Base-by-base conservation (phyloP, 2,888 invertebrate genomes). In the Chydorus sphaericus region DNA sequence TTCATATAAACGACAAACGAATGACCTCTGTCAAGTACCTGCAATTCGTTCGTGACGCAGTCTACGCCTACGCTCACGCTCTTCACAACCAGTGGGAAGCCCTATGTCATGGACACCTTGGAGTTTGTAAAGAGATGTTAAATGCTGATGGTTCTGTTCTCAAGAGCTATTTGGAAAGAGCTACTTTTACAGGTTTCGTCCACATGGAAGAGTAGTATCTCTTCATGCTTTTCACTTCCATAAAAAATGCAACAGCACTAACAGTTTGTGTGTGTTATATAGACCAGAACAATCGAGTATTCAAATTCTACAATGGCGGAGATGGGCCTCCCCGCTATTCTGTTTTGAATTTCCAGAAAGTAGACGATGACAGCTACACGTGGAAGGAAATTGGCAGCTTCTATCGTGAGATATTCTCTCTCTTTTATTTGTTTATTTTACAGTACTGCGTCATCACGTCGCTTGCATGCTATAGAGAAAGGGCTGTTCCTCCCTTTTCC, bases 261-360 rank as follows among this genome's bases (percentile, higher is more conserved):
- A 44, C 16, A 6, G 11, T 30, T 29, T 48, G 7, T 28, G 1
- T 55, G 23, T 51, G 39, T 48, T 33, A 65, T 65, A 3, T 65
- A 76, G 77, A 75, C 63, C 73, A 73, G 55, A 70, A 69, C 16
- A 71, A 70, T 1, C 67, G 70, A 57, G 64, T 65, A 11, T 77
- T 77, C 61, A 64, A 67, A 48, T 77, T 77, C 60, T 61, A 69
- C 6, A 65, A 71, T 29, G 67, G 66, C 7, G 70, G 74, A 0
- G 75, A 76, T 57, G 77, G 76, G 1, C 75, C 75, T 3, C 73
- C 75, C 0, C 66, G 75, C 14, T 77, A 77, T 63, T 74, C 73
- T n/a, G 71, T 75, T 57, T 65, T 74, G 38, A 75, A 74, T 63
- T 75, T 71, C 61, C 73, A 73, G 58, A 66, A 65, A 52, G 61